Evolutionary conservation across 2,113 vertebrate species (phyloP), one percentile per base, ranked within the genome.

Genomic region (Marmota flaviventris): DNA sequence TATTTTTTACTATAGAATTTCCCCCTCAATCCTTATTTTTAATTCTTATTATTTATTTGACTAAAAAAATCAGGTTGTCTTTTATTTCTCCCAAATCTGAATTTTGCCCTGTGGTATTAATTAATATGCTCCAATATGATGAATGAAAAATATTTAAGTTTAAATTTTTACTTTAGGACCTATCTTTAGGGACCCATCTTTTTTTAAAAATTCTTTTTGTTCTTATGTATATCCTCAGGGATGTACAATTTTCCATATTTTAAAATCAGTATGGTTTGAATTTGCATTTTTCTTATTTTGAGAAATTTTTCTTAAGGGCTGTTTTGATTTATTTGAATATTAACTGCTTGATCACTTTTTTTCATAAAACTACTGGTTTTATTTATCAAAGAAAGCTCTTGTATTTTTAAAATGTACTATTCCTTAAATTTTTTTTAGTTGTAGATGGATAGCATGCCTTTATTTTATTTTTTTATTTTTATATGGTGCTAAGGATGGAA

Each of bases 291-390:
- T 82, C 69, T 91, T 86, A 61, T 29, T 87, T 85, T 86, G 24
- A 72, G 11, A 56, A 56, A 56, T 84, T 72, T 65, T 32, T 45
- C 48, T n/a, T 67, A 94, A 87, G 51, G 73, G 32, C 18, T 2
- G 34, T 42, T 89, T 93, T 79, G 37, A 69, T 89, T 92, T 92
- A 17, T 69, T 95, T 20, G 63, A 92, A 53, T 29, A 16, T 96
- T 39, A 83, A 73, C 14, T 92, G 12, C 10, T 12, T 78, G 25
- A 69, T 75, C 18, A 56, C 51, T 63, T 93, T 97, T 97, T 95
- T 78, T 75, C 27, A 42, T 73, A 72, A 27, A 69, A 2, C 8
- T 48, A 34, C 67, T 67, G 24, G 18, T 48, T 69, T 67, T 61
- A 53, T 58, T 27, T 32, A 82, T 27, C 53, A 61, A 39, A 82